A percentile compares a stretch with the other conserved stretches of the same genome.
Conservation (phyloP, 2,113 vertebrate species). For the Acrocephalus arundinaceus region DNA sequence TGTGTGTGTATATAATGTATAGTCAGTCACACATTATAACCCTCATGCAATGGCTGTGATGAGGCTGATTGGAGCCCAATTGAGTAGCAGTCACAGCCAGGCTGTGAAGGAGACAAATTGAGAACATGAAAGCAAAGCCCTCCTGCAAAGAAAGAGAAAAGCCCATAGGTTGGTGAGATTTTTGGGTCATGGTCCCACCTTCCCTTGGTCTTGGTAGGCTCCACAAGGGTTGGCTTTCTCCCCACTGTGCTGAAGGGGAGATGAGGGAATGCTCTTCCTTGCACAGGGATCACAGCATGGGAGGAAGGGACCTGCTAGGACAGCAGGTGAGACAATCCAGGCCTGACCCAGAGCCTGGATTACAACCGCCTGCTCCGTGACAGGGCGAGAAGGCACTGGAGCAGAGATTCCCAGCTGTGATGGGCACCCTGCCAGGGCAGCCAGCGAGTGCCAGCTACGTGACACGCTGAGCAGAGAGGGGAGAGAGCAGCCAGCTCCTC, state of each 20-base stretch:
- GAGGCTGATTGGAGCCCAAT: background rate
- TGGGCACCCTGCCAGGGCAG: conserved; percentile 25
- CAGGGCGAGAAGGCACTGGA: conserved; percentile 39
- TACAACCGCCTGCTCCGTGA: background rate
- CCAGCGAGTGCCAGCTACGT: background rate
- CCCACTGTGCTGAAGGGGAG: background rate
- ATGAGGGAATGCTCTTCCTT: background rate
- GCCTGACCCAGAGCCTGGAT: conserved; percentile 49
- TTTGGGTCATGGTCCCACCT: background rate
- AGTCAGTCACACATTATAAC: background rate
- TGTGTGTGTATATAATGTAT: background rate
- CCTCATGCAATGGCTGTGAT: background rate
- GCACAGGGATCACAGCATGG: fast-evolving
- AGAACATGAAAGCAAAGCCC: background rate
- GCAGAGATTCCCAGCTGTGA: conserved; percentile 59
- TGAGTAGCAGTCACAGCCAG: background rate
- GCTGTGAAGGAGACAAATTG: background rate
- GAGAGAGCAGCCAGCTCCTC: conserved; percentile 39
- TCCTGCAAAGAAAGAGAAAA: background rate
- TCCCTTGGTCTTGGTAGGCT: background rate
- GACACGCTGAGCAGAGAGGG: fast-evolving
- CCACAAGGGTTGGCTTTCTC: background rate
- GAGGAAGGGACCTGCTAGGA: background rate
- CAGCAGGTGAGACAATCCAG: conserved; percentile 4
- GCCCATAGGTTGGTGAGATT: background rate